Base-by-base conservation (phyloP, 2,888 invertebrate genomes). In the Xanthia icteritia region DNA sequence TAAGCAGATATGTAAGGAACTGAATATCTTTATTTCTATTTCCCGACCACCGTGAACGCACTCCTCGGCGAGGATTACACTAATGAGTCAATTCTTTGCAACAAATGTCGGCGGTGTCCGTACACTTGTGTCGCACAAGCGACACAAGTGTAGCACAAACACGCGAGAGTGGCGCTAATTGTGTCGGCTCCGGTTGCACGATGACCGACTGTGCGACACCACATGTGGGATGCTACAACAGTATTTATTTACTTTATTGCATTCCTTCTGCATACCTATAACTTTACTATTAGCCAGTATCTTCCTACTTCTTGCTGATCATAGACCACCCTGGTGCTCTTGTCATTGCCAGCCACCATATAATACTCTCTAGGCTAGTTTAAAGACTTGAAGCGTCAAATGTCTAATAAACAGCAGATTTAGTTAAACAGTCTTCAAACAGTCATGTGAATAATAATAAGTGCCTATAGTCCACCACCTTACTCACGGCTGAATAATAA, bases 111-210 rank as follows among this genome's bases (percentile, higher is more conserved):
- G 51, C 48, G 56, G 58, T 39, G 67, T 60, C 63, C 23, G n/a
- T 48, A 56, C n/a, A n/a, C n/a, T n/a, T n/a, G 58, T 39, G 67
- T 54, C 63, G 73, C 75, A 70, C 77, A 78, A 85, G 89, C n/a
- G 68, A 78, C 76, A 76, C 79, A 79, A 88, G 91, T 86, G 89
- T 84, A 84, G 58, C 31, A 76, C 66, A 86, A 86, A 88, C 81
- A 88, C 23, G n/a, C 54, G 70, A 65, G 82, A 87, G 90, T 88
- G 90, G 80, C 87, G 84, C 89, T 89, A 90, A 90, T 90, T 86
- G 90, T 82, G 77, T 17, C 81, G 89, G 87, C 82, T 91, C 84
- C 69, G 82, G 85, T 90, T 85, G 73, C 79, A 54, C 58, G n/a
- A n/a, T 51, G 77, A 63, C 67, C 73, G 64, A n/a, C 73, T 56